Conservation (phyloP, 2,888 invertebrate genomes). For the Polydrusus cervinus region DNA sequence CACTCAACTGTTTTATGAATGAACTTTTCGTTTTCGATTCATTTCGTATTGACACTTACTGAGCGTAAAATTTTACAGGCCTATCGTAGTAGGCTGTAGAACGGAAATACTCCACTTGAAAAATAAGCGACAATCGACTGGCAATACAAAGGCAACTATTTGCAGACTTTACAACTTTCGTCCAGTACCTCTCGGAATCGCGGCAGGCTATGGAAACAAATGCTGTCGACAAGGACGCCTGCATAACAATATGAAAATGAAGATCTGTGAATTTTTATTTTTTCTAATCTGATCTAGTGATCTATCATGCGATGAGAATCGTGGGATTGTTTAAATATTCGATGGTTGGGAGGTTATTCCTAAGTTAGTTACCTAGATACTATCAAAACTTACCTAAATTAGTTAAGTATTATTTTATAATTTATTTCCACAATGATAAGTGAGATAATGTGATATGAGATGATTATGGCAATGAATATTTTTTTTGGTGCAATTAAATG, state of each 20-base stretch:
- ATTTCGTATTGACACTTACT: neutral
- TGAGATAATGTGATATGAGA: no score
- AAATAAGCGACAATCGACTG: conserved; percentile 37
- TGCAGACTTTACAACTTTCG: conserved; percentile 27
- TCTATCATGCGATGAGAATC: conserved; percentile 18
- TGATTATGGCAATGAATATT: no score
- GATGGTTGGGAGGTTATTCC: conserved; percentile 3
- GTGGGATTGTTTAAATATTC: conserved; percentile 10
- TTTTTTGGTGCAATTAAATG: no score
- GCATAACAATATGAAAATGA: conserved; percentile 40
- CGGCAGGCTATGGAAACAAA: conserved; percentile 24
- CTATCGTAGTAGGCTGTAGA: conserved; percentile 6
- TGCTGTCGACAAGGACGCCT: conserved; percentile 27
- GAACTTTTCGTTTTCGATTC: no score
- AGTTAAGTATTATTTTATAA: no score
- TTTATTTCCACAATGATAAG: no score
- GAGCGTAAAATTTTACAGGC: conserved; percentile 21
- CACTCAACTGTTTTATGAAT: conserved; percentile 30
- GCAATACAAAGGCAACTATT: conserved; percentile 26
- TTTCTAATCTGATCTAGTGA: conserved; percentile 29
- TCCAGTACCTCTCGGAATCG: conserved; percentile 21
- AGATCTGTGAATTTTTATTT: conserved; percentile 27
- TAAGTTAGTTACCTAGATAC: neutral
- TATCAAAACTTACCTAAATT: no score
- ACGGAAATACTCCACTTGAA: conserved; percentile 33